Conservation (phyloP, 1,140 invertebrate genomes). For the Neoseiulus cucumeris region DNA sequence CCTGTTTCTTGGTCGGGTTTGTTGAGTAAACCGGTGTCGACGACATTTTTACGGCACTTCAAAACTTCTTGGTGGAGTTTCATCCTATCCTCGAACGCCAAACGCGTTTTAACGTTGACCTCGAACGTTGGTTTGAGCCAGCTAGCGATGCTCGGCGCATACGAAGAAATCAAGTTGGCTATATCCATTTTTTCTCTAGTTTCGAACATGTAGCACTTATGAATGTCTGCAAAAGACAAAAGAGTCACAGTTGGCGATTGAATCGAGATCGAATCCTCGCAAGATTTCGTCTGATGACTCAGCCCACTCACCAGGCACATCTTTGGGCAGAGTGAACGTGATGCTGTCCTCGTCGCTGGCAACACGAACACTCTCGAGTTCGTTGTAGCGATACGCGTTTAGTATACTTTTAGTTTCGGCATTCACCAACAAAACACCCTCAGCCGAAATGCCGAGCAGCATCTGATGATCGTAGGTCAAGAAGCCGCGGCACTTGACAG, state of each 20-base stretch:
- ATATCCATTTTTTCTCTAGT: conserved; percentile 68
- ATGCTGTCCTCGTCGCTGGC: conserved; percentile 74
- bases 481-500: conserved; percentile 70
- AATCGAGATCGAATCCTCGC: not conserved
- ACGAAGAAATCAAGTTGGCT: conserved; percentile 72
- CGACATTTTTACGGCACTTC: conserved; percentile 42
- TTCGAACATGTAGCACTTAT: conserved; percentile 82
- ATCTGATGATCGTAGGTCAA: conserved; percentile 60
- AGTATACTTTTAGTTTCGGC: conserved; percentile 71
- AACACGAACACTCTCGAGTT: conserved; percentile 69
- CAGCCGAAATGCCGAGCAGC: conserved; percentile 68
- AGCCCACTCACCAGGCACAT: conserved; percentile 24
- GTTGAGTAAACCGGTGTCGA: conserved; percentile 55
- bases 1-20: conserved; percentile 54
- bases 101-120: conserved; percentile 28
- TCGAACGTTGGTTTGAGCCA: conserved; percentile 66
- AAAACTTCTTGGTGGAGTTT: conserved; percentile 54
- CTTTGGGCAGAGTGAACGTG: conserved; percentile 45
- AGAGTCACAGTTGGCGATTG: too few relatives aligned
- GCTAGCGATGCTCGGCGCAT: conserved; percentile 57
- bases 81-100: conserved; percentile 44
- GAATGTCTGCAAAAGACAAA: conserved; percentile 39
- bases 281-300: conserved; percentile 17
- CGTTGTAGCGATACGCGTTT: conserved; percentile 64
- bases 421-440: conserved; percentile 68